A percentile compares a stretch with the other conserved stretches of the same genome.
phyloP scores from a whole-genome alignment of 1,140 invertebrate genomes.

The Charaxes varanes region DNA sequence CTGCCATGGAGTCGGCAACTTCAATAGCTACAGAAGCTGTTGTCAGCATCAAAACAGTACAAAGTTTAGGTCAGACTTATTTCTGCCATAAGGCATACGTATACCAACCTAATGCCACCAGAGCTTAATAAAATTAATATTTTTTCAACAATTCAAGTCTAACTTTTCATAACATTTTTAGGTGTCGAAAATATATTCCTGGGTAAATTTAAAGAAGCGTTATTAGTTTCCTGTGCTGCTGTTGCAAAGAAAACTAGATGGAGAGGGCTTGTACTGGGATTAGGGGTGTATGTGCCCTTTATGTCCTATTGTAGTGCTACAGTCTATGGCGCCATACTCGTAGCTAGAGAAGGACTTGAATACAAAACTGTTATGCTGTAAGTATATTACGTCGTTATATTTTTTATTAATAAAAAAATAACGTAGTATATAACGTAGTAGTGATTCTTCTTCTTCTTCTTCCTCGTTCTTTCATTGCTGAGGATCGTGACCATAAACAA shows the following conservation, averaged over 20 bases:
- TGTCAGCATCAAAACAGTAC: slow-evolving; percentile 85
- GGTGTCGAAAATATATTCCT: slow-evolving; percentile 76
- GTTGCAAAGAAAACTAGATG: slow-evolving; percentile 78
- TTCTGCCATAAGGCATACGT: not conserved
- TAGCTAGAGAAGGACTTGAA: slow-evolving; percentile 76
- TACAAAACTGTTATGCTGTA: slow-evolving; percentile 86
- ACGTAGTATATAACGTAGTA: too few species aligned
- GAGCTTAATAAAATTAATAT: not conserved
- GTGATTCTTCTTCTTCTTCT: too few species aligned
- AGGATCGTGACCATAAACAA: too few species aligned
- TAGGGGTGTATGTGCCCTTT: slow-evolving; percentile 82
- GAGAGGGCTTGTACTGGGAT: slow-evolving; percentile 80
- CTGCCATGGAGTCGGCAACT: slow-evolving; percentile 80
- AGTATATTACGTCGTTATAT: too few species aligned
- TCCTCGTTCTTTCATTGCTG: too few species aligned
- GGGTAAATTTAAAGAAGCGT: slow-evolving; percentile 74
- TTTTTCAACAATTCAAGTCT: not conserved
- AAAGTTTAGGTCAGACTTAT: slow-evolving; percentile 78
- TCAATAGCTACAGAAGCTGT: slow-evolving; percentile 86
- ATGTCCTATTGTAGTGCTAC: slow-evolving; percentile 84
- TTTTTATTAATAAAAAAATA: too few species aligned
- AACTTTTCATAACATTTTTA: slow-evolving; percentile 14
- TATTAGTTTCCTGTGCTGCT: slow-evolving; percentile 71
- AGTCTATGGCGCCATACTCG: slow-evolving; percentile 82
- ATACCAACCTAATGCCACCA: not conserved